Evolutionary conservation across 2,888 invertebrate species (phyloP), one percentile per base, ranked within the genome.

Genomic region (Chesias legatella): DNA sequence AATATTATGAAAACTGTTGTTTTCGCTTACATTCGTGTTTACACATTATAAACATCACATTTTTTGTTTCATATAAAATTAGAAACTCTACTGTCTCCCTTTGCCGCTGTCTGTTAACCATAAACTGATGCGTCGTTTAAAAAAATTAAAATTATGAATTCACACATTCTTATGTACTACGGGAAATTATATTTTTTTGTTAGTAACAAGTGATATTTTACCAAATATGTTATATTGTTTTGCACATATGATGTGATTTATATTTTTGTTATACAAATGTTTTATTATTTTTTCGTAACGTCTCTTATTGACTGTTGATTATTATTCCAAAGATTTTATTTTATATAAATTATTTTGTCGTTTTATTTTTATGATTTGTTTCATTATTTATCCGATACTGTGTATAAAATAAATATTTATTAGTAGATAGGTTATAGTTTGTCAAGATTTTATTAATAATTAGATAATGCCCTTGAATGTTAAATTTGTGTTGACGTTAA

Each of bases 281-380:
- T 39, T 29, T 42, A 41, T 49, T 56, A 41, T 56, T 52, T 48
- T 24, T 20, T 29, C 25, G n/a, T n/a, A n/a, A n/a, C n/a, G n/a
- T n/a, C n/a, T n/a, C n/a, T n/a, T n/a, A n/a, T n/a, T n/a, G n/a
- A n/a, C n/a, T n/a, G n/a, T n/a, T n/a, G n/a, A n/a, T 35, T 46
- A 40, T 51, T 58, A 48, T 60, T 59, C 74, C 74, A 75, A 74
- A 73, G 72, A 68, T 53, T 50, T 64, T 54, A 63, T 67, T 49
- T 38, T 51, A 51, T 57, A 31, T 17, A 5, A 3, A 2, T 17
- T 17, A 3, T 11, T 49, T 20, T 7, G 28, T 23, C 32, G 20
- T 25, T 26, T 31, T 22, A 3, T 9, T 17, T 33, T 28, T 40
- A 4, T 26, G 13, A 17, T 35, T 24, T 17, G 10, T 27, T 33